Percentiles rank a stretch among this genome's conserved stretches.
Evolutionary conservation across 2,113 vertebrate genomes (phyloP).

Genomic region (Passer montanus): DNA sequence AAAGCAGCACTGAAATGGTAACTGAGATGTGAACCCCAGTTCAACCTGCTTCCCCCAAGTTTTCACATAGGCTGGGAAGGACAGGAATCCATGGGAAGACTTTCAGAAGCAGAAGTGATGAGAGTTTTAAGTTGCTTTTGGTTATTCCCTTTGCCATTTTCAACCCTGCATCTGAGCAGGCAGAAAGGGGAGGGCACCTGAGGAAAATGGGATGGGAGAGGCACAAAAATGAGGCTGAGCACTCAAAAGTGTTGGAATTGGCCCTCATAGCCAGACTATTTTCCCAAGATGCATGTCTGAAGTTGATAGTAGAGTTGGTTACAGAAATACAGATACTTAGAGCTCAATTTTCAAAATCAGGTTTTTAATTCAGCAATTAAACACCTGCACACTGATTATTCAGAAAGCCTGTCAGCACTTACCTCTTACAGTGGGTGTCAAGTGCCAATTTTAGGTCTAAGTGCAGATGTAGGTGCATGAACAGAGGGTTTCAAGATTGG

Average conservation of each 20-base stretch:
- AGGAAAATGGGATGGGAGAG: neutral
- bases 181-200: neutral
- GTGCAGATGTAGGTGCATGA: constrained; percentile 23
- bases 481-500: neutral
- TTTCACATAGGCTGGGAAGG: neutral
- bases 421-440: constrained; percentile 26
- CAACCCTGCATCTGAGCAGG: neutral
- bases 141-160: neutral
- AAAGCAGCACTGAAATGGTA: neutral
- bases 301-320: neutral
- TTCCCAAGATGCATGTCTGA: neutral
- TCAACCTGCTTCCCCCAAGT: no score
- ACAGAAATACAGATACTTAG: neutral
- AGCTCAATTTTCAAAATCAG: constrained; percentile 17
- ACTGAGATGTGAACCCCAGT: neutral
- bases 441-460: constrained; percentile 45
- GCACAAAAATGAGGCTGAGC: neutral
- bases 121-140: neutral
- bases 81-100: neutral
- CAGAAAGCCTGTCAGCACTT: neutral
- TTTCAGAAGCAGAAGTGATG: neutral
- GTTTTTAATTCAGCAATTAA: constrained; percentile 42
- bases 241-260: neutral
- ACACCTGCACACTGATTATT: constrained; percentile 44
- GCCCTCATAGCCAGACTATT: neutral